Conservation (phyloP, 2,797 vertebrate genomes). For the Scleropages formosus region DNA sequence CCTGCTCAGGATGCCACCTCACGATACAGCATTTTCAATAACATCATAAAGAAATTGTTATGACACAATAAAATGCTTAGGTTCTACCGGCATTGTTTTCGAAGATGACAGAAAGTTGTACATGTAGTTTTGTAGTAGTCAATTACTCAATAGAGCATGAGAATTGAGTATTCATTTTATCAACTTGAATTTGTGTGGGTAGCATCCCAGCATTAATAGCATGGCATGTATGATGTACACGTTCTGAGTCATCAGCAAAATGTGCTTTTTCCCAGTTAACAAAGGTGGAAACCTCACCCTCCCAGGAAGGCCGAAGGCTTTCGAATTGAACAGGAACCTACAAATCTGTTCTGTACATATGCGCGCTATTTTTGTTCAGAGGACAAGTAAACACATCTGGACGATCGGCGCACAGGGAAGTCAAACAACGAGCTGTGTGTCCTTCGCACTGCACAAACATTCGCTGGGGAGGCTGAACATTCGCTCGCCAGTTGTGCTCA, state of each 20-base stretch:
- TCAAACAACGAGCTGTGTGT: conserved; percentile 56
- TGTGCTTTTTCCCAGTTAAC: neutral
- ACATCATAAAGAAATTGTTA: no score
- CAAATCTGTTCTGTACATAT: conserved; percentile 74
- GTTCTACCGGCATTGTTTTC: no score
- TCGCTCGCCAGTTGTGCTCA: neutral
- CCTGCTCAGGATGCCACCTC: no score
- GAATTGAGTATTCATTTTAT: neutral
- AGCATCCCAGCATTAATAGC: conserved; percentile 4
- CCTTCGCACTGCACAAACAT: conserved; percentile 38
- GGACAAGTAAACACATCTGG: conserved; percentile 59
- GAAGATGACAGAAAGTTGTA: no score
- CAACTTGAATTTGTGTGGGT: conserved; percentile 26
- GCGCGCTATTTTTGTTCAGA: conserved; percentile 62
- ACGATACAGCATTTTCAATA: no score
- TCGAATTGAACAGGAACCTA: conserved; percentile 49
- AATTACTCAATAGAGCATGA: no score
- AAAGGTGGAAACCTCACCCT: conserved; percentile 1
- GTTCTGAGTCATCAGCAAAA: conserved; percentile 1
- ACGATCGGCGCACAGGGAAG: conserved; percentile 42
- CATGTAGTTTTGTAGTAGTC: no score
- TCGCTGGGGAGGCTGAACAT: neutral
- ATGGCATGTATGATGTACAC: neutral
- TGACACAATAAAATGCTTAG: no score
- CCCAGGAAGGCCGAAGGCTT: neutral